Base-by-base conservation (phyloP, 2,113 vertebrate species). In the Podarcis cretensis region DNA sequence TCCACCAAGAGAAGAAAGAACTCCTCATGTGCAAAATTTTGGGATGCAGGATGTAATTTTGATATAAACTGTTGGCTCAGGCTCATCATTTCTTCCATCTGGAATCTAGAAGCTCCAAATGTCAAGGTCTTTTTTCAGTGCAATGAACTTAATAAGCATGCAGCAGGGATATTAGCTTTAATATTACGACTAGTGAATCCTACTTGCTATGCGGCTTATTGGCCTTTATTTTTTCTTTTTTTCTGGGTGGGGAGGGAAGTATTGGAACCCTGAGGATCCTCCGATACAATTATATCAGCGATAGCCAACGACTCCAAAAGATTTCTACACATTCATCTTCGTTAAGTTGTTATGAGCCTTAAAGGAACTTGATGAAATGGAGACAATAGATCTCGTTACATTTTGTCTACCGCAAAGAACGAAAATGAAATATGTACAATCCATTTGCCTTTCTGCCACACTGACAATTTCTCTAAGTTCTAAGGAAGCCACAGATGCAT, bases 131-230 rank as follows among this genome's bases (percentile, higher is more conserved):
- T 89, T 84, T 54, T 80, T 93, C 92, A 95, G 87, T 91, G 68
- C 75, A 92, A 91, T 82, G 74, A 94, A 89, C 54, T 91, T 95
- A 95, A 91, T 90, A 89, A 95, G 78, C 66, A 78, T 74, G 88
- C 81, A 84, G 81, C 16, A 84, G 59, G 6, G 73, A 85, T 86
- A 92, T 93, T 93, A 89, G 8, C 59, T 89, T 4, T 87, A 71
- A 63, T 87, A 84, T 77, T 65, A 89, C 3, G 85, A 83, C 27
- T 80, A 87, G 6, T 85, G 90, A 95, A 89, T 83, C 21, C 27
- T 21, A 69, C 27, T 69, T 69, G 25, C 66, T 69, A 25, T 54
- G 48, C 48, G 1, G 48, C 48, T 54, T 54, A 54, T 54, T 12
- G 9, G 48, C 48, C 48, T 54, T 54, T 54, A 54, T 12, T 54